phyloP scores from a whole-genome alignment of 1,140 invertebrate species.

The Drosophila fuyamai region DNA sequence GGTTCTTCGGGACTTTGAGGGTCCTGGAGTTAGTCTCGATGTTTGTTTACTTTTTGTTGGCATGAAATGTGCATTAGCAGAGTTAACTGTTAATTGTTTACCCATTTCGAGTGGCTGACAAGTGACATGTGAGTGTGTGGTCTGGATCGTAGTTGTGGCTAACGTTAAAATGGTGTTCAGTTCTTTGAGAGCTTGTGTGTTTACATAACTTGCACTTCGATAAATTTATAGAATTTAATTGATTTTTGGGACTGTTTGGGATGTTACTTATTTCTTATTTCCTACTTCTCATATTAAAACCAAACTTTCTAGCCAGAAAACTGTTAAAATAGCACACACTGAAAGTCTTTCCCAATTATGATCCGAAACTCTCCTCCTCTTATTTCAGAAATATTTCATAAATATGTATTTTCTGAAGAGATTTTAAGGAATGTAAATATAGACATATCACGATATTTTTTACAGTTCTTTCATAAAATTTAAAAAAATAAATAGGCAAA shows the following conservation, averaged over 20 bases:
- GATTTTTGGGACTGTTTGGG: background rate
- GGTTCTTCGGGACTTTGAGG: constrained; percentile 7
- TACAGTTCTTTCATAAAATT: no score
- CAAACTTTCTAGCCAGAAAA: no score
- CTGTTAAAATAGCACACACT: no score
- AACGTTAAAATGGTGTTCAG: constrained; percentile 1
- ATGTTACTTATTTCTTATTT: background rate
- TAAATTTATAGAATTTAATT: background rate
- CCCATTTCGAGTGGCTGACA: constrained; percentile 47
- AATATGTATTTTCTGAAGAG: no score
- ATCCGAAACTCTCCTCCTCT: no score
- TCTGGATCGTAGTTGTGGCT: constrained; percentile 23
- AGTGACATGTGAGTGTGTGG: constrained; percentile 19
- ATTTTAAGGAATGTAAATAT: no score
- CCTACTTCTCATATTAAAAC: no score
- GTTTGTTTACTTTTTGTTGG: constrained; percentile 64
- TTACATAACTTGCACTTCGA: background rate
- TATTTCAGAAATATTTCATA: no score
- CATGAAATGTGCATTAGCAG: constrained; percentile 78
- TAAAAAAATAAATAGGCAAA: no score
- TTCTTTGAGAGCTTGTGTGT: background rate
- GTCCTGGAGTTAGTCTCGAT: constrained; percentile 24
- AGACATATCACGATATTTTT: no score
- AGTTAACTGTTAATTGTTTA: constrained; percentile 75
- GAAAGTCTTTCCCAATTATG: no score